Evolutionary conservation across 2,888 invertebrate genomes (phyloP).

Genomic region (Chelonus formosanus): DNA sequence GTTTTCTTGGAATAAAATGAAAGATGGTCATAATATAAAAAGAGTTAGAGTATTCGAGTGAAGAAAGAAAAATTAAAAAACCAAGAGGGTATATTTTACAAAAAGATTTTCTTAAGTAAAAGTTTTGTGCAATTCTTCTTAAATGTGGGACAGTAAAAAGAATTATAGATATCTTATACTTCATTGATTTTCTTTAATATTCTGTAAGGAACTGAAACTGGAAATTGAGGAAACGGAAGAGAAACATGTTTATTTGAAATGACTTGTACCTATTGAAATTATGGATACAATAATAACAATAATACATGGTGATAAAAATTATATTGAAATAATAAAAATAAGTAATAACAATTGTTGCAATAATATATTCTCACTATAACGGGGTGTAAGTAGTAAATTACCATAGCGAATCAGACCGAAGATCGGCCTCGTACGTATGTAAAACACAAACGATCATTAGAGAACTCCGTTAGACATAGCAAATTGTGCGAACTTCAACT

Average conservation of each 20-base stretch:
- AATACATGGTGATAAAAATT: too few relatives aligned
- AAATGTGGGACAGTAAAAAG: slow-evolving; percentile 32
- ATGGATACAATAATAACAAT: too few relatives aligned
- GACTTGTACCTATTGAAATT: too few relatives aligned
- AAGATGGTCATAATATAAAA: too few relatives aligned
- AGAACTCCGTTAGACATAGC: slow-evolving; percentile 39
- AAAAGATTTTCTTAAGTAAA: background rate
- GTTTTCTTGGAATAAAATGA: too few relatives aligned
- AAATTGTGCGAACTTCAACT: slow-evolving; percentile 12
- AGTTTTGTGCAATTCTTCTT: slow-evolving; percentile 29
- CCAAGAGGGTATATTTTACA: background rate
- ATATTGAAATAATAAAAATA: background rate
- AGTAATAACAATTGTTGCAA: background rate
- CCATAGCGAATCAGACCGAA: slow-evolving; percentile 46
- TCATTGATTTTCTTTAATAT: background rate
- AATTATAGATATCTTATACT: slow-evolving; percentile 10
- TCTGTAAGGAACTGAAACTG: too few relatives aligned
- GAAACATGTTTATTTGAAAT: too few relatives aligned
- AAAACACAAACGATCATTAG: slow-evolving; percentile 39
- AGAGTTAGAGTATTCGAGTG: background rate
- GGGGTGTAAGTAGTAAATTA: slow-evolving; percentile 38
- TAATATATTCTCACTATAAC: slow-evolving; percentile 25
- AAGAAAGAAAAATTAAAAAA: background rate
- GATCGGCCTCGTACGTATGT: slow-evolving; percentile 39
- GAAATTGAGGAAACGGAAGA: too few relatives aligned